A percentile compares a stretch with the other conserved stretches of the same genome.
These are phyloP conservation scores for Passer domesticus DNA, from an alignment of 2,113 vertebrate genomes.

Conservation along the genomic window DNA sequence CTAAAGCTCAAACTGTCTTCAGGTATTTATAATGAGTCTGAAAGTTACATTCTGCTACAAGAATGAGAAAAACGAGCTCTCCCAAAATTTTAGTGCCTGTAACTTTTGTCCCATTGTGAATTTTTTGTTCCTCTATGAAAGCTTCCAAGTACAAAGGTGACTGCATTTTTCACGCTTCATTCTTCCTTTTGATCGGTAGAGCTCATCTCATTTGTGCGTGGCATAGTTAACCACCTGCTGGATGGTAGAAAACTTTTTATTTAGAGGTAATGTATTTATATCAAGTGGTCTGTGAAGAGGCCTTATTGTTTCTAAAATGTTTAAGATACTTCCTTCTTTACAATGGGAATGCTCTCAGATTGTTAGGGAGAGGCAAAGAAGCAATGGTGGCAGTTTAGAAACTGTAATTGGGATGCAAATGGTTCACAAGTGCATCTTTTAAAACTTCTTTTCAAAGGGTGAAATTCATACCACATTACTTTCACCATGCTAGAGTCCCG, in stretches of 20 bases:
- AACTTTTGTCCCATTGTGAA: not conserved
- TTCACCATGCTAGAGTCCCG: not conserved
- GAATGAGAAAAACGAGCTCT: not conserved
- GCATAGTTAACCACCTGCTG: not conserved
- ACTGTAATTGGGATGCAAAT: not conserved
- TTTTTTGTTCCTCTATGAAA: not conserved
- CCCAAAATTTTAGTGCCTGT: not conserved
- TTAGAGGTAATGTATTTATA: not conserved
- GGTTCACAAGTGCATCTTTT: not conserved
- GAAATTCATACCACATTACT: not conserved
- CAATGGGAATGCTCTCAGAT: not conserved
- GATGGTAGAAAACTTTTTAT: not conserved
- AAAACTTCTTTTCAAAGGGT: not conserved
- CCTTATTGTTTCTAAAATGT: not conserved
- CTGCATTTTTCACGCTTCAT: not conserved
- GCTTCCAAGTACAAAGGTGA: not conserved
- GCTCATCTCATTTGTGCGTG: not conserved
- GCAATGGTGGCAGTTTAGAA: not conserved
- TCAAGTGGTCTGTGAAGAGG: not conserved
- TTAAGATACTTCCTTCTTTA: not conserved
- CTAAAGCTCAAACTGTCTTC: not conserved
- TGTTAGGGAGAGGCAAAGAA: not conserved
- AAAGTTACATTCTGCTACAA: not conserved
- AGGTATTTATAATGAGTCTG: not conserved
- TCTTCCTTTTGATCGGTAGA: not conserved